Conservation (phyloP, 2,113 vertebrate genomes). For the Lamprotornis superbus region DNA sequence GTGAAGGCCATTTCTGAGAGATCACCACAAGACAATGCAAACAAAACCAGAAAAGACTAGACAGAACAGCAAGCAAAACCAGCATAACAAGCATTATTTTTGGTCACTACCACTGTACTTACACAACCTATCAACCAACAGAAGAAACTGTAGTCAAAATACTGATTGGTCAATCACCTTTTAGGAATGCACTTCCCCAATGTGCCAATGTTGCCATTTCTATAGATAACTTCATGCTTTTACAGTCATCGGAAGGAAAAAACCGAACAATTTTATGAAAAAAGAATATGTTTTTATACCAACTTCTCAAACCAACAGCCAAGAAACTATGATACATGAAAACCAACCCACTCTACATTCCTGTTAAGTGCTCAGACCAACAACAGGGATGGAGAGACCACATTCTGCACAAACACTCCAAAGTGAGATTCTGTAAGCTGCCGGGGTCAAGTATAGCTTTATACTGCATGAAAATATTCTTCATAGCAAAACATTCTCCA, state of each 20-base stretch:
- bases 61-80: background rate
- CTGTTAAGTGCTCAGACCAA: background rate
- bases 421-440: background rate
- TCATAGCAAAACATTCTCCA: background rate
- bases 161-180: background rate
- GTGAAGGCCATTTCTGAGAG: background rate
- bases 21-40: background rate
- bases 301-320: background rate
- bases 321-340: background rate
- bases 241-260: background rate
- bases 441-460: background rate
- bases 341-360: background rate
- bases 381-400: background rate
- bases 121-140: background rate
- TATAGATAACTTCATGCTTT: background rate
- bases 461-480: background rate
- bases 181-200: background rate
- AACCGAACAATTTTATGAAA: background rate
- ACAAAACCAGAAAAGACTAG: background rate
- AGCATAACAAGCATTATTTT: background rate
- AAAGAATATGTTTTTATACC: background rate
- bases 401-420: background rate
- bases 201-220: background rate
- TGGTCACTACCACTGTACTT: background rate
- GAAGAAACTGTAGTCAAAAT: background rate